Evolutionary conservation across 2,113 vertebrate genomes (phyloP), one percentile per base, ranked within the genome.

Genomic region (Sinosuthora webbiana): DNA sequence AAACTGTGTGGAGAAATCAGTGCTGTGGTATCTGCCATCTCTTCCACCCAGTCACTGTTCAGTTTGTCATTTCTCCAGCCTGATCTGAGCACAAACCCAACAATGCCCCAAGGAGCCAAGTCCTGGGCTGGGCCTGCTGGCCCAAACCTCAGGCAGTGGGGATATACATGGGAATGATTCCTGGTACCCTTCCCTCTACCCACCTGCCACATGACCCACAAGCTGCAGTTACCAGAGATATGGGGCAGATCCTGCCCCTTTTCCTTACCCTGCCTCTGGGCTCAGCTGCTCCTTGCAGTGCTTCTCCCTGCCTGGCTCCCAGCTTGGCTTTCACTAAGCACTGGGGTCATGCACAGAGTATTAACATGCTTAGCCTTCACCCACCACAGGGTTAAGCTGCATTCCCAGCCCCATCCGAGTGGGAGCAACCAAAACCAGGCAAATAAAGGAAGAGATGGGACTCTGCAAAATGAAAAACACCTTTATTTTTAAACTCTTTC

Each of bases 401-500:
- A 14, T 56, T 90, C 47, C 55, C 88, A 89, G 44, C 63, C 77
- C 78, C 86, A 62, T n/a, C 35, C 30, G 39, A 79, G 74, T 5
- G 22, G 83, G 28, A 93, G 44, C 22, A 86, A 78, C 30, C 30
- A 87, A 90, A 83, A 42, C 22, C 18, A 62, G 65, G 27, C 30
- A 82, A 85, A 67, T 15, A 55, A 33, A 23, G 59, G 56, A 91
- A 35, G 60, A 92, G 69, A 77, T 22, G 50, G 55, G 75, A 56
- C 17, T 69, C 41, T 96, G 91, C 96, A 97, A 97, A 97, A 98
- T 97, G 96, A 97, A 98, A 95, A 97, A 96, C 90, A 91, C 74
- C 53, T 94, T 98, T 98, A 98, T 98, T 98, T 97, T 97, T 97
- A 97, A 98, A 95, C 86, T 95, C 96, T 97, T 95, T 90, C 94